Base-by-base conservation (phyloP, 2,113 vertebrate species). In the Meriones unguiculatus region DNA sequence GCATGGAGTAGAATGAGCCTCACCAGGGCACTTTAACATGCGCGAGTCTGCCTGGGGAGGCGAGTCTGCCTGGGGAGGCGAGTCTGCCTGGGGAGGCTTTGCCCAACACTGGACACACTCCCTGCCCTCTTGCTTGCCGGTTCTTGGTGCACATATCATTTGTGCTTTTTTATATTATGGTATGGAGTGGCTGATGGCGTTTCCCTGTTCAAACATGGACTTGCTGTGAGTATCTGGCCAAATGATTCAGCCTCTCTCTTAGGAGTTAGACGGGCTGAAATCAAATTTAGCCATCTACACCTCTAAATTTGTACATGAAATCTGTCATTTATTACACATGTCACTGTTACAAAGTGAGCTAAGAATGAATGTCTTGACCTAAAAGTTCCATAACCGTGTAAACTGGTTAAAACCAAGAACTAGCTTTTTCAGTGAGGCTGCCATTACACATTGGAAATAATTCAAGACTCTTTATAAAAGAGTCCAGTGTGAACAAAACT, bases 1-100 rank as follows among this genome's bases (percentile, higher is more conserved):
- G 41, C 2, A 13, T 75, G 25, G n/a, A 20, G 2, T 30, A 62
- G 28, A 78, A 57, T 64, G 13, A 75, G 25, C 10, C 46, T 50
- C 22, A 46, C 17, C 1, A 28, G 2, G 84, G 1, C 15, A 4
- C 32, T 6, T 57, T 10, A 15, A 25, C 64, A 41, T 62, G 11
- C 24, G 30, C 30, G 1, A 32, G 3, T 62, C 24, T 70, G 1
- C 54, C 86, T 35, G 67, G 10, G 3, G 6, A 14, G 28, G 0
- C 12, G 1, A 32, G 3, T 62, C 24, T 70, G 1, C 54, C 86
- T 35, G 67, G 10, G 3, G 6, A 14, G 28, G 0, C 30, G 1
- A 32, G 3, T 62, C 24, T 70, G 1, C 54, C 86, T 35, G 67
- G 10, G 3, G 6, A 14, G 28, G 0, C 12, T 80, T 80, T 92